Base-by-base conservation (phyloP, 2,797 vertebrate species). In the Staurois parvus region DNA sequence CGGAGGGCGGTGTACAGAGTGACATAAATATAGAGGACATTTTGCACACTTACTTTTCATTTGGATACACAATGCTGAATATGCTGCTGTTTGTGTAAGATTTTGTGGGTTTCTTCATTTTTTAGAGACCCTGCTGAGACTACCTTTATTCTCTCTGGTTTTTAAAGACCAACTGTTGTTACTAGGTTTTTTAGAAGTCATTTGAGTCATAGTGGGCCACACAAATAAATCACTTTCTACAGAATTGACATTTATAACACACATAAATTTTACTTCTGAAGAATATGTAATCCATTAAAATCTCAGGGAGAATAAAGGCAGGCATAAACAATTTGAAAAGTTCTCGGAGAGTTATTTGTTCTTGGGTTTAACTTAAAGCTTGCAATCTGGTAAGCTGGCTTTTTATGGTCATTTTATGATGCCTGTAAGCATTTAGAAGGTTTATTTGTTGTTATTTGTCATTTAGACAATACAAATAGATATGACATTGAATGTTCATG, bases 181-280 rank as follows among this genome's bases (percentile, higher is more conserved):
- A 78, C 68, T 42, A 34, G 74, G 24, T 75, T 73, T 82, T 86
- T 77, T 82, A 85, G 79, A 81, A 85, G 72, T 76, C 21, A 70
- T 86, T 76, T 78, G 68, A 86, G 74, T 78, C 80, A 66, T 86
- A 56, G 74, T 77, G 80, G 75, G 85, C 74, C 76, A 17, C 45
- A 81, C 56, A 86, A 82, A 86, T 83, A 86, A 78, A 86, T 73
- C 82, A 86, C 74, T 66, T 78, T 78, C 56, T 67, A 72, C 79
- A 64, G 74, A 86, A 78, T 77, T 86, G 79, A 82, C 84, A 86
- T 82, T 86, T 86, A 83, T 79, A 40, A 86, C 56, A 56, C 29
- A 86, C 56, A 77, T 76, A 78, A 81, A 77, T 77, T 77, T 69
- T 48, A 72, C 66, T 70, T 66, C 67, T 62, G 37, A 72, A 78